Evolutionary conservation across 1,140 invertebrate genomes (phyloP).

Genomic region (Calliphora vicina): DNA sequence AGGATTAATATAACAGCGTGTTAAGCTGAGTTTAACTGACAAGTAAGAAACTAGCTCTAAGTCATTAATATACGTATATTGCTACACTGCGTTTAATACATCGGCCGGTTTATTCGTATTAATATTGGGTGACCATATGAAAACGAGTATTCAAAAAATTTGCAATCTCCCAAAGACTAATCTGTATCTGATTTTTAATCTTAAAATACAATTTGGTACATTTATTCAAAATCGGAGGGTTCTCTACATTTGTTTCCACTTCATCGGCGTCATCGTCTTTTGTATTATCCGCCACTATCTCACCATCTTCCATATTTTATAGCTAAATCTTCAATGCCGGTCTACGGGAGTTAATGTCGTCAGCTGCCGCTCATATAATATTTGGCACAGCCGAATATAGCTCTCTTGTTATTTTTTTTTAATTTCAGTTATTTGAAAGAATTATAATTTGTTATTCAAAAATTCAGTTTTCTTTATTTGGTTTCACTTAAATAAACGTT

Average conservation of each 20-base stretch:
- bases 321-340: conserved; percentile 3
- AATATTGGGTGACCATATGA: conserved; percentile 86
- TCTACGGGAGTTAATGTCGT: conserved; percentile 30
- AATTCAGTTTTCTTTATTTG: conserved; percentile 28
- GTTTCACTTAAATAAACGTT: conserved; percentile 19
- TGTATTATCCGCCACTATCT: conserved; percentile 48
- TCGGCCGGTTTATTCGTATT: conserved; percentile 61
- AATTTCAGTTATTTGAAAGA: not conserved
- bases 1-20: no score
- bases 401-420: no score
- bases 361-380: not conserved
- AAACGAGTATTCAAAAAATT: conserved; percentile 98
- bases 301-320: conserved; percentile 48
- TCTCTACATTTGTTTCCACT: conserved; percentile 42
- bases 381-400: no score
- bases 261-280: conserved; percentile 43
- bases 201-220: conserved; percentile 96
- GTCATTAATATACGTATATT: no score
- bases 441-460: not conserved
- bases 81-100: conserved; percentile 53
- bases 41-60: no score
- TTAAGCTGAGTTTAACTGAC: no score
- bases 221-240: conserved; percentile 46
- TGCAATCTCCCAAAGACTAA: conserved; percentile 94
- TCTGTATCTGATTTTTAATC: conserved; percentile 97